Base-by-base conservation (phyloP, 2,113 vertebrate genomes). In the Eudyptes chrysolophus region DNA sequence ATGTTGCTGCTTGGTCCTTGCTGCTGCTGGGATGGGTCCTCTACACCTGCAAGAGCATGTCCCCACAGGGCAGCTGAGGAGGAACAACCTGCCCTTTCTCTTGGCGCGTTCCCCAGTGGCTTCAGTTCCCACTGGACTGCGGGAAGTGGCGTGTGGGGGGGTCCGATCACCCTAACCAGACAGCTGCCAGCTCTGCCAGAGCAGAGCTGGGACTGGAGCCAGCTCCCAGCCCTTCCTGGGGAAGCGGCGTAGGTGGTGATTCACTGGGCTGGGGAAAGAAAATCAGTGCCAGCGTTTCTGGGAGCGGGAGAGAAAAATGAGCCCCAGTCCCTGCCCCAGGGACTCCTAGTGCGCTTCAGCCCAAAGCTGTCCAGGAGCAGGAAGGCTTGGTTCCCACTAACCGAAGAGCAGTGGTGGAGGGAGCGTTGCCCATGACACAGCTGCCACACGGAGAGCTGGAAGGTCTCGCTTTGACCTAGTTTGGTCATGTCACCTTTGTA, bases 21-120 rank as follows among this genome's bases (percentile, higher is more conserved):
- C 9, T 94, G 60, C 6, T 7, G 4, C 12, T 49, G 66, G 36
- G 66, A 68, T 0, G 2, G 19, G 18, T 80, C 11, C 16, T 11
- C 57, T 54, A 22, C 0, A 1, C 12, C 22, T 69, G 11, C 5
- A 2, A 30, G 11, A 54, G 22, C 19, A 8, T 0, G 1, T 54
- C 51, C 30, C 7, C 1, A 0, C 0, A 7, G 38, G 29, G 20
- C 25, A 52, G 25, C 22, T 0, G 0, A 8, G 13, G 15, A 61
- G 9, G 29, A 58, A 18, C 15, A 46, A 29, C 19, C 19, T 52
- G 30, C 6, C 36, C 16, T 83, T 72, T 60, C 13, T 40, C 18
- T 52, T 44, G 34, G 3, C 1, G 0, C 1, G 0, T 65, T 78
- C 16, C 26, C 12, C 4, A 2, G 16, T 32, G 38, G 20, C 9